phyloP scores from a whole-genome alignment of 2,113 vertebrate species.

The Argyrosomus japonicus region DNA sequence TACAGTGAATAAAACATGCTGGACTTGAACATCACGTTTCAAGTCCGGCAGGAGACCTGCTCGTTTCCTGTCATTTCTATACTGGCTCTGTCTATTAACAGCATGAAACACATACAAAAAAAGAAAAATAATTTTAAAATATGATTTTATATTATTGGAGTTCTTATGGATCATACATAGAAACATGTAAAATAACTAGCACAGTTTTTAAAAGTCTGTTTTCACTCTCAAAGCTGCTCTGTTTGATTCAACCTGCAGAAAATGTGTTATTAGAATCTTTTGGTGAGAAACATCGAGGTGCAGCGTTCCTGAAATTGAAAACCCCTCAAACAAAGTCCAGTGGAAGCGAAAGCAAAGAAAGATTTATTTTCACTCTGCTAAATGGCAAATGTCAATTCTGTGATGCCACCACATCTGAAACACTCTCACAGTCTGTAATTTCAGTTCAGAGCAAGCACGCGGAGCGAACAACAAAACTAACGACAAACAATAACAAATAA shows the following conservation, averaged over 20 bases:
- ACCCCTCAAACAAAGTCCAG: not conserved
- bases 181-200: no score
- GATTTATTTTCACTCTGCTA: conserved; percentile 47
- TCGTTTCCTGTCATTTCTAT: no score
- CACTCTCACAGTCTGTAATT: conserved; percentile 41
- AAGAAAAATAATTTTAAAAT: not conserved
- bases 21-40: no score
- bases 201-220: no score
- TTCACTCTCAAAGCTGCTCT: not conserved
- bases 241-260: not conserved
- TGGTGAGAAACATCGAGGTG: not conserved
- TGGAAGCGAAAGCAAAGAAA: not conserved
- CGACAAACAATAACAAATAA: conserved; percentile 59
- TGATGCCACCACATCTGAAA: conserved; percentile 35
- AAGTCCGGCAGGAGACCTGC: no score
- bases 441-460: conserved; percentile 8
- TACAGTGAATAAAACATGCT: no score
- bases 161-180: no score
- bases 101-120: not conserved
- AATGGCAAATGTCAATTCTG: conserved; percentile 67
- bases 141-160: no score
- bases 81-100: not conserved
- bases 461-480: conserved; percentile 17
- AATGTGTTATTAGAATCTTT: not conserved
- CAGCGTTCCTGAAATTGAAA: conserved; percentile 13